Evolutionary conservation across 2,888 invertebrate genomes (phyloP).

Genomic region (Agrochola circellaris): DNA sequence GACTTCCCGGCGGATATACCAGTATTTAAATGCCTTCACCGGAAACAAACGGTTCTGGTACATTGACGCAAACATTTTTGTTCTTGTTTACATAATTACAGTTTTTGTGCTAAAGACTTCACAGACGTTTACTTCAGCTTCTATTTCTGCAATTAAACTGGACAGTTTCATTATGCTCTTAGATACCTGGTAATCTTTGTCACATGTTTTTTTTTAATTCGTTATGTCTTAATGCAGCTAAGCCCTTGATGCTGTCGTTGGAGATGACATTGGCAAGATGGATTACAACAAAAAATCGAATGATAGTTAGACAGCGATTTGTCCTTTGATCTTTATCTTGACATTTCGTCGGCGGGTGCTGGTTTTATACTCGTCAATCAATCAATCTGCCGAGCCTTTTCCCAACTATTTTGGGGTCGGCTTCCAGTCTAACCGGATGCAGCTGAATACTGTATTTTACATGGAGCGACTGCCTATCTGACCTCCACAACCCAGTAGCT

Average conservation of each 20-base stretch:
- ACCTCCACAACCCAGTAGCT: no score
- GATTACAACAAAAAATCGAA: slow-evolving; percentile 40
- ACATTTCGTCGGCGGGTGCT: neutral
- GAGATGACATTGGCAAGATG: slow-evolving; percentile 15
- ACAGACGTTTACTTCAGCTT: slow-evolving; percentile 11
- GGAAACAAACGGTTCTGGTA: slow-evolving; percentile 58
- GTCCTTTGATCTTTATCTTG: slow-evolving; percentile 13
- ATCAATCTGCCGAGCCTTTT: no score
- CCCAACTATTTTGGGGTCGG: no score
- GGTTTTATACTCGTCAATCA: slow-evolving; percentile 42
- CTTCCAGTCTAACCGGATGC: no score
- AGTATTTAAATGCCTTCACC: slow-evolving; percentile 59
- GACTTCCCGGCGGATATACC: slow-evolving; percentile 57
- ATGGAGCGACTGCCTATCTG: no score
- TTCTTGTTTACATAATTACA: slow-evolving; percentile 43
- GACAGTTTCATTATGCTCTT: no score
- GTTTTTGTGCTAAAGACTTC: slow-evolving; percentile 25
- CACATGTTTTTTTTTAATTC: neutral
- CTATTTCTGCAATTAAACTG: slow-evolving; percentile 4
- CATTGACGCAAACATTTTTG: slow-evolving; percentile 53
- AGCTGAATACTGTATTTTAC: no score
- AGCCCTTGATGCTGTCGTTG: neutral
- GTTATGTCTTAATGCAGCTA: neutral
- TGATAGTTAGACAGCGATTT: neutral
- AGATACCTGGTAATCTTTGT: neutral